Conservation (phyloP, 2,797 vertebrate species). For the Spinibarbus caldwelli region DNA sequence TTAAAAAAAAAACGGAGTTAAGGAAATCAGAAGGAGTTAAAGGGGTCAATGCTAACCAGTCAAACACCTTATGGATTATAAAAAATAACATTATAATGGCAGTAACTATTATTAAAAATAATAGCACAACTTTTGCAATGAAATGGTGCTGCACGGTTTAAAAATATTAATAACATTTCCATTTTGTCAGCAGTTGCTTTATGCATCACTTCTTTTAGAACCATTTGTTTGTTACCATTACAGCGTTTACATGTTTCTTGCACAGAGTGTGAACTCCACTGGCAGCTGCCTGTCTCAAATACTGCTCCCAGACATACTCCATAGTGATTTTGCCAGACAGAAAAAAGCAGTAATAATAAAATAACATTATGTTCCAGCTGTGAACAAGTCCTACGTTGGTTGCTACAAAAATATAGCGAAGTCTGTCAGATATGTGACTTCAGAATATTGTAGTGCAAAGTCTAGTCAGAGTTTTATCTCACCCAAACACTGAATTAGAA, state of each 20-base stretch:
- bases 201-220: not conserved
- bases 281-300: not conserved
- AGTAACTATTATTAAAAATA: not conserved
- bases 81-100: not conserved
- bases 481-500: not conserved
- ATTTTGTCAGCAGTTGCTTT: not conserved
- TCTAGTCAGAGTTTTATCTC: constrained; percentile 16
- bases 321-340: not conserved
- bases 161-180: not conserved
- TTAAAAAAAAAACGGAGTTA: not conserved
- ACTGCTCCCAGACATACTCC: not conserved
- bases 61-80: not conserved
- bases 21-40: not conserved
- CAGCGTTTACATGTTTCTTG: not conserved
- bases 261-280: not conserved
- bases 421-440: too few species aligned
- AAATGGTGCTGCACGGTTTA: not conserved
- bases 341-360: not conserved
- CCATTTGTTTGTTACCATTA: not conserved
- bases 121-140: too few species aligned
- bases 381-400: not conserved
- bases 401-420: not conserved
- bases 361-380: not conserved
- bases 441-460: not conserved
- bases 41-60: not conserved